These are phyloP conservation scores for Siniperca chuatsi DNA, from an alignment of 2,113 vertebrate genomes.

Conservation along the genomic window DNA sequence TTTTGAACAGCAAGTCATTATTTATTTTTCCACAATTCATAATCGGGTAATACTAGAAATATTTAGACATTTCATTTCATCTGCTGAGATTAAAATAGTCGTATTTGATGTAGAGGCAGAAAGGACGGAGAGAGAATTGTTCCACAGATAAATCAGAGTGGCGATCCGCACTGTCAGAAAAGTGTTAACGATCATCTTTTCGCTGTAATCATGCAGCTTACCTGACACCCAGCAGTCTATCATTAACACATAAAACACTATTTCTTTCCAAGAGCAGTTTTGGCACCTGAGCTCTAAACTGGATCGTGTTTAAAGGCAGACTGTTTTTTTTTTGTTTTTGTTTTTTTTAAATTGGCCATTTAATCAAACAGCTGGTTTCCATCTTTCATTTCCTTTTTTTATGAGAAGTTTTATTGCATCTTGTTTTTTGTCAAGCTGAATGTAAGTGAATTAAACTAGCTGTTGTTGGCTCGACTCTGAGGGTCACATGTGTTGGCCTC, in stretches of 20 bases:
- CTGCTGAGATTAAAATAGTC: conserved; percentile 28
- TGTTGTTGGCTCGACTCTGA: not conserved
- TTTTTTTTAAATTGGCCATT: not conserved
- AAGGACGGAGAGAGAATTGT: not conserved
- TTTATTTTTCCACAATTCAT: not conserved
- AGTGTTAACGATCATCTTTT: not conserved
- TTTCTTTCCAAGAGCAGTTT: not conserved
- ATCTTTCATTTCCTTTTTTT: not conserved
- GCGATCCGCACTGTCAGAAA: not conserved
- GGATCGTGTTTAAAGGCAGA: not conserved
- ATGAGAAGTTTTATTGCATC: not conserved
- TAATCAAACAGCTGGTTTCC: not conserved
- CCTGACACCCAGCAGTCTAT: not conserved
- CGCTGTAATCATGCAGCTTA: not conserved
- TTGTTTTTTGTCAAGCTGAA: not conserved
- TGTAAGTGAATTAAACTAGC: not conserved
- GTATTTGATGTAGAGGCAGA: conserved; percentile 26
- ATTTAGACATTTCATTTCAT: conserved; percentile 2
- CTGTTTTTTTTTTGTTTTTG: not conserved
- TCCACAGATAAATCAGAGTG: conserved; percentile 36
- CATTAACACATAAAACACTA: not conserved
- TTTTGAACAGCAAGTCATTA: not conserved
- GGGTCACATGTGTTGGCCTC: conserved; percentile 11
- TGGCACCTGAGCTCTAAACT: not conserved
- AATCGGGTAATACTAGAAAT: not conserved